These are phyloP conservation scores for Turritopsis rubra DNA, from an alignment of 30 jellyfish, hydroid and myxozoan species.

Conservation along the genomic window DNA sequence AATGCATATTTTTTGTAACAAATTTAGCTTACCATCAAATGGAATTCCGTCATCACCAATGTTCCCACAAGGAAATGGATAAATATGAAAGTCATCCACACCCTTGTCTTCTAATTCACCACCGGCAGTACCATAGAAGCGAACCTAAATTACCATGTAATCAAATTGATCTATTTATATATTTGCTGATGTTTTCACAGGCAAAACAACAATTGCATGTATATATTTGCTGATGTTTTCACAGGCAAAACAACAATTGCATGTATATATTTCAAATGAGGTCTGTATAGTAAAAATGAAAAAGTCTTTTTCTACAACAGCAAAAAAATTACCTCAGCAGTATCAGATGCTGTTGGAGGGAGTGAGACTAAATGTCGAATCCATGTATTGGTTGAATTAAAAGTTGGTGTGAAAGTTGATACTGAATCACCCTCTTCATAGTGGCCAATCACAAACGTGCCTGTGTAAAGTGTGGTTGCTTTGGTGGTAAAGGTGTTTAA, in stretches of 20 bases:
- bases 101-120: not conserved
- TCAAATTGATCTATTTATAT: not conserved
- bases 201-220: too few relatives aligned
- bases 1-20: not conserved
- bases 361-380: too few relatives aligned
- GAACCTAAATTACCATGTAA: not conserved
- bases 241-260: too few relatives aligned
- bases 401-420: not conserved
- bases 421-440: not conserved
- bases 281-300: too few relatives aligned
- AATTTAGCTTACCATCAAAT: not conserved
- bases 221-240: too few relatives aligned
- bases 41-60: not conserved
- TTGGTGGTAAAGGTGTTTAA: not conserved
- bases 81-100: not conserved
- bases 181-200: too few relatives aligned
- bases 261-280: too few relatives aligned
- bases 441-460: not conserved
- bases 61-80: not conserved
- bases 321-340: not conserved
- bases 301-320: too few relatives aligned
- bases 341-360: too few relatives aligned
- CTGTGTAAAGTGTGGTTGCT: not conserved
- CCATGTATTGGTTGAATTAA: not conserved
- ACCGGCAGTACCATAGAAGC: not conserved